phyloP scores from a whole-genome alignment of 2,797 vertebrate species.

The Xiphophorus birchmanni region DNA sequence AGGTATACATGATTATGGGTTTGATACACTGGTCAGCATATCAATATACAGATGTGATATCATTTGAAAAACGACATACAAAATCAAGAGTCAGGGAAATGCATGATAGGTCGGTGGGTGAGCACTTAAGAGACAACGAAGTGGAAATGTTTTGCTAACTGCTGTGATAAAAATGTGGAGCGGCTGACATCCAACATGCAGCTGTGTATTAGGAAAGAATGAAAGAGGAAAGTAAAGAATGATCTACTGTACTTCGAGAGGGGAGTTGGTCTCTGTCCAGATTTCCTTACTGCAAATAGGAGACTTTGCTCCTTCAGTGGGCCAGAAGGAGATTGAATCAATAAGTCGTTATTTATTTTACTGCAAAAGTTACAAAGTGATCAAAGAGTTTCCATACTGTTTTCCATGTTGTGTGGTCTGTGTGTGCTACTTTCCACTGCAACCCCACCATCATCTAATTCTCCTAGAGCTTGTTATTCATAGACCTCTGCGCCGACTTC shows the following conservation, averaged over 20 bases:
- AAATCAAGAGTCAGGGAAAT: neutral
- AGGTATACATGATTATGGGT: neutral
- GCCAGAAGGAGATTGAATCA: conserved; percentile 7
- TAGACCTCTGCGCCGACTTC: conserved; percentile 68
- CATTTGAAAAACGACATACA: neutral
- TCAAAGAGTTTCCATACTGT: conserved; percentile 18
- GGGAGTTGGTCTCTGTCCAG: conserved; percentile 38
- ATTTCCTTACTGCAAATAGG: conserved; percentile 5
- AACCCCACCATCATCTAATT: conserved; percentile 45
- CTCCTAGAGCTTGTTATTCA: conserved; percentile 71
- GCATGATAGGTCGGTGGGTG: neutral
- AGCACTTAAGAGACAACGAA: conserved; percentile 26
- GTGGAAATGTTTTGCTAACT: conserved; percentile 69
- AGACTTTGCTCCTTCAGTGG: neutral
- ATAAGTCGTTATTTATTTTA: conserved; percentile 16
- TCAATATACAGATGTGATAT: neutral
- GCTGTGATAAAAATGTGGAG: conserved; percentile 65
- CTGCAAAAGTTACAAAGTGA: conserved; percentile 17
- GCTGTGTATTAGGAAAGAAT: conserved; percentile 49
- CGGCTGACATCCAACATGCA: conserved; percentile 62
- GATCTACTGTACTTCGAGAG: conserved; percentile 48
- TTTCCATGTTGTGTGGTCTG: conserved; percentile 23
- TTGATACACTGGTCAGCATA: neutral
- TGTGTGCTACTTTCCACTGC: conserved; percentile 13
- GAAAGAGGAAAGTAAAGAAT: conserved; percentile 39